Conservation (phyloP, 2,797 vertebrate genomes). For the Taeniopygia guttata region DNA sequence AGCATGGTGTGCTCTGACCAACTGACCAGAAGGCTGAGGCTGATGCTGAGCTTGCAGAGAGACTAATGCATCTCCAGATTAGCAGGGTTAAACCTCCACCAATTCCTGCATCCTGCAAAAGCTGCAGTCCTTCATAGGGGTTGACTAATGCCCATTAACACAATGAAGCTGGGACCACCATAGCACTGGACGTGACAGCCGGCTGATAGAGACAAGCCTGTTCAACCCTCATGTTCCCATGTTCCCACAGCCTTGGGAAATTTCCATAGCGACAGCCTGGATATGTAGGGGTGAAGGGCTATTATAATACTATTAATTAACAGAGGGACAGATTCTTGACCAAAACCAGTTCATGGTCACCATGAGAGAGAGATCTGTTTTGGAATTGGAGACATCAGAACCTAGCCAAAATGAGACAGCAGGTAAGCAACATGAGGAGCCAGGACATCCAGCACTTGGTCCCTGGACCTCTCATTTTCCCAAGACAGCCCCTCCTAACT, state of each 20-base stretch:
- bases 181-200: background rate
- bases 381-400: background rate
- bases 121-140: background rate
- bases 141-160: background rate
- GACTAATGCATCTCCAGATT: background rate
- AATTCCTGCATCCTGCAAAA: background rate
- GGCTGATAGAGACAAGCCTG: background rate
- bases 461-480: background rate
- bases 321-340: background rate
- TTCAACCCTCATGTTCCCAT: background rate
- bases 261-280: background rate
- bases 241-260: background rate
- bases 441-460: background rate
- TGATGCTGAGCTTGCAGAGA: background rate
- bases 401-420: background rate
- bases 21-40: background rate
- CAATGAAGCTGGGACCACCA: background rate
- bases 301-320: background rate
- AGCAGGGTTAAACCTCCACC: background rate
- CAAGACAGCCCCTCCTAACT: background rate
- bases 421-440: background rate
- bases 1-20: background rate
- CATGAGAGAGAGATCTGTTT: background rate
- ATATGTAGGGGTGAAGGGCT: background rate
- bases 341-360: background rate